Evolutionary conservation across 2,113 vertebrate species (phyloP), one percentile per base, ranked within the genome.

Genomic region (Oryctolagus cuniculus): DNA sequence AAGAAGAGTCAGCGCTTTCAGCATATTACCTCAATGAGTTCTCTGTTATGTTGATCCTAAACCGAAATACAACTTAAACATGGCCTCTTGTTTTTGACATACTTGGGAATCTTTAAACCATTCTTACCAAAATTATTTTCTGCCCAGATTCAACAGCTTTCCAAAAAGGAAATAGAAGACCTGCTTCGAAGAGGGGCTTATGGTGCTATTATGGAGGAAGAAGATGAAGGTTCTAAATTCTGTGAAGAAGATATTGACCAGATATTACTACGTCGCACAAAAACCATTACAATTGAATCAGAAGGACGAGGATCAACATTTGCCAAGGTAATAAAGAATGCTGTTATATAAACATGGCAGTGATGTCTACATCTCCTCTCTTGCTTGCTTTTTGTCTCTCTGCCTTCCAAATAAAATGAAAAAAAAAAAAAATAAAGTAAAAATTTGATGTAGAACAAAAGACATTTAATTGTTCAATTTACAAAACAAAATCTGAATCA

Each of bases 181-280:
- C 98, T 99, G 93, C 98, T 99, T 98, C 98, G 99, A 73, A 99
- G 99, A 38, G 99, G 99, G 31, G 99, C 99, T 0, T 99, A 99
- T 72, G 99, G 99, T 44, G 99, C 99, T 92, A 99, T 99, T 95
- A 99, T 99, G 99, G 99, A 99, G 67, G 99, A 99, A 83, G 99
- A 99, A 97, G 99, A 99, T 49, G 99, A 99, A 96, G 99, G 99
- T n/a, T 99, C 99, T 87, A 99, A 99, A 95, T 99, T 99, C 97
- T 99, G 99, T 92, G 99, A 99, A 95, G 99, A 99, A 80, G 99
- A 99, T 95, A 99, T 99, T 2, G 99, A 99, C 98, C 99, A 99
- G 97, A 99, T 99, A 93, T 98, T 99, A 94, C 99, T 99, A 85
- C 98, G 99, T 81, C 98, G 99, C 29, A 99, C 99, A 82, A 99